phyloP scores from a whole-genome alignment of 2,888 invertebrate species.

The Ennomos erosarius region DNA sequence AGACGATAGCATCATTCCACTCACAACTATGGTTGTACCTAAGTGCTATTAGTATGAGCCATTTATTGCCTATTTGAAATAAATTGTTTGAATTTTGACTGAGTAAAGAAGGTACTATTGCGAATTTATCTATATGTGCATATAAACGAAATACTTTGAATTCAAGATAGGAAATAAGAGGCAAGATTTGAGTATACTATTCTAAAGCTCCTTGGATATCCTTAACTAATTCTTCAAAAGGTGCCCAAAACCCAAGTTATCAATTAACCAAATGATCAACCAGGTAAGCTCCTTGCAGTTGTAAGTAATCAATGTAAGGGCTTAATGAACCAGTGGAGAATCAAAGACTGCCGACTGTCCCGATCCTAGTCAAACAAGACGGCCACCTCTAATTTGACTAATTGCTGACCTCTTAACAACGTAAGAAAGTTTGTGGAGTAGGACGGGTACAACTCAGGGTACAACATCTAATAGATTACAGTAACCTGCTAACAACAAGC shows the following conservation, averaged over 20 bases:
- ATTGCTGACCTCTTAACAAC: slow-evolving; percentile 36
- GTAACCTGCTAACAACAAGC: too few species aligned
- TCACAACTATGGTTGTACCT: too few species aligned
- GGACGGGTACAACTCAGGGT: slow-evolving; percentile 22
- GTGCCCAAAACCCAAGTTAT: slow-evolving; percentile 7
- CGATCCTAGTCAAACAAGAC: slow-evolving; percentile 35
- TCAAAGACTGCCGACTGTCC: slow-evolving; percentile 18
- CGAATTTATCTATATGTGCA: too few species aligned
- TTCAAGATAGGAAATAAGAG: too few species aligned
- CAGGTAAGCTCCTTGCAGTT: background rate
- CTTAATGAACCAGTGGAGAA: slow-evolving; percentile 24
- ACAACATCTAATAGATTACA: too few species aligned
- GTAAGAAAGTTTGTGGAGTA: slow-evolving; percentile 26
- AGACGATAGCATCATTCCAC: too few species aligned
- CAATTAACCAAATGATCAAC: slow-evolving; percentile 13
- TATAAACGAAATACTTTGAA: too few species aligned
- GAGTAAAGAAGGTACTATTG: too few species aligned
- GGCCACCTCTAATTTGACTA: slow-evolving; percentile 37
- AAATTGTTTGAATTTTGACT: too few species aligned
- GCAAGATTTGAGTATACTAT: too few species aligned
- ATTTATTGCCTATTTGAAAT: too few species aligned
- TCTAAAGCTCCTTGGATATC: background rate
- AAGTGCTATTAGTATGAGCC: too few species aligned
- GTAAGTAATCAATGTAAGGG: slow-evolving; percentile 15
- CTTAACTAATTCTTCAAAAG: background rate